Base-by-base conservation (phyloP, 2,797 vertebrate species). In the Danio tinwini region DNA sequence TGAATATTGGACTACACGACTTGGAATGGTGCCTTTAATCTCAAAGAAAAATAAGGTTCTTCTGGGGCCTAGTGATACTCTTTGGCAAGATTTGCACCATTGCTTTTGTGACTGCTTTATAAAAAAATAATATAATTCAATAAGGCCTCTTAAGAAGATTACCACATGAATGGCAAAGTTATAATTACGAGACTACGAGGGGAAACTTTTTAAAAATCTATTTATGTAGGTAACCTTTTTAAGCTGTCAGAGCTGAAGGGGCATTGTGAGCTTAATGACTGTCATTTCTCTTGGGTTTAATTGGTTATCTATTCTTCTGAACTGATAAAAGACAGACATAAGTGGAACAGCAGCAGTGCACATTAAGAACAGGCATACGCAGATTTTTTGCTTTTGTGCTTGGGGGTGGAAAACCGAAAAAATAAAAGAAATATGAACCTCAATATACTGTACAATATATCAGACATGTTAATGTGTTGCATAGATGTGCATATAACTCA, bases 1-100 rank as follows among this genome's bases (percentile, higher is more conserved):
- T 84, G 82, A 85, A 78, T 78, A 74, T 85, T 83, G 86, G 86
- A 90, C 85, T 91, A 89, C 87, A 82, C 70, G 70, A 76, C 69
- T 76, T 67, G 82, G 83, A 65, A 58, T 61, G 68, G 65, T 70
- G 86, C 82, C 83, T 86, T 11, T 87, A 82, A 87, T 88, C 78
- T 19, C 82, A 84, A 83, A 73, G 47, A 56, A 87, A 72, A 82
- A 55, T 70, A 74, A 78, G 68, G 71, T 71, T 79, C 83, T 86
- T 87, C 83, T 61, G 47, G 16, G 86, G 88, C 69, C 12, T 68
- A 76, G 71, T 81, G 72, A 83, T 82, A 73, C 67, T 45, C 78
- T 59, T 50, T 85, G 58, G 67, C n/a, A 70, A 56, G 64, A 63
- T 74, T 82, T 83, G 73, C 10, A 86, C 52, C 80, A 82, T 87